Evolutionary conservation across 2,797 vertebrate genomes (phyloP).

Genomic region (Callimico goeldii): DNA sequence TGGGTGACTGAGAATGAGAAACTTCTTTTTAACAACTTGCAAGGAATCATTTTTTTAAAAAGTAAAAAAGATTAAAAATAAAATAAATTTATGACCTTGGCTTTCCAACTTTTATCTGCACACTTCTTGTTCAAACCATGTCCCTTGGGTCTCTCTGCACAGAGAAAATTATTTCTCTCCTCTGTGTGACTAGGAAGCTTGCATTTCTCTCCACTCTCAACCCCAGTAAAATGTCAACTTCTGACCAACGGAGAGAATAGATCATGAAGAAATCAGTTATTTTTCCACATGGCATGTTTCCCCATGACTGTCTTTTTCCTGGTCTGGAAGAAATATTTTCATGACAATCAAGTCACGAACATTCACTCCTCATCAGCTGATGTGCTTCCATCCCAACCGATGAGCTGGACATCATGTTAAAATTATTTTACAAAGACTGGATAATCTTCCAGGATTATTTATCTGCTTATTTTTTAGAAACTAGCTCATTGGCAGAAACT

Average conservation of each 20-base stretch:
- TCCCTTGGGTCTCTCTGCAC: neutral
- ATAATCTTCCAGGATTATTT: slow-evolving; percentile 64
- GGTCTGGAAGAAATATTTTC: slow-evolving; percentile 63
- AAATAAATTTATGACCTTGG: slow-evolving; percentile 37
- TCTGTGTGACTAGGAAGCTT: neutral
- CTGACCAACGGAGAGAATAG: slow-evolving; percentile 52
- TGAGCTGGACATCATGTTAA: slow-evolving; percentile 45
- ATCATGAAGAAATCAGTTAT: slow-evolving; percentile 60
- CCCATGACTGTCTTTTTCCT: slow-evolving; percentile 52
- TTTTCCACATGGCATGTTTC: slow-evolving; percentile 56
- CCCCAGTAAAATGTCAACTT: slow-evolving; percentile 28
- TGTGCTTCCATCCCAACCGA: slow-evolving; percentile 47
- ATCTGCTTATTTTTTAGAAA: slow-evolving; percentile 57
- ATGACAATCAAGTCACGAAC: slow-evolving; percentile 60
- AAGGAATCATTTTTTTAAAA: neutral
- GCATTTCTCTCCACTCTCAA: neutral
- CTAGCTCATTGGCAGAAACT: neutral
- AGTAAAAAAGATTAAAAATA: slow-evolving; percentile 41
- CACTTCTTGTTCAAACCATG: neutral
- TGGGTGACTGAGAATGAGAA: neutral
- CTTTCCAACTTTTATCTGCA: slow-evolving; percentile 25
- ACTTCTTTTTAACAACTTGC: slow-evolving; percentile 34
- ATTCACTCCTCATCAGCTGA: slow-evolving; percentile 49
- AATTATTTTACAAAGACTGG: slow-evolving; percentile 47
- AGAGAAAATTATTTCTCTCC: neutral